Evolutionary conservation across 2,888 invertebrate genomes (phyloP), one percentile per base, ranked within the genome.

Genomic region (Tetragonula carbonaria): DNA sequence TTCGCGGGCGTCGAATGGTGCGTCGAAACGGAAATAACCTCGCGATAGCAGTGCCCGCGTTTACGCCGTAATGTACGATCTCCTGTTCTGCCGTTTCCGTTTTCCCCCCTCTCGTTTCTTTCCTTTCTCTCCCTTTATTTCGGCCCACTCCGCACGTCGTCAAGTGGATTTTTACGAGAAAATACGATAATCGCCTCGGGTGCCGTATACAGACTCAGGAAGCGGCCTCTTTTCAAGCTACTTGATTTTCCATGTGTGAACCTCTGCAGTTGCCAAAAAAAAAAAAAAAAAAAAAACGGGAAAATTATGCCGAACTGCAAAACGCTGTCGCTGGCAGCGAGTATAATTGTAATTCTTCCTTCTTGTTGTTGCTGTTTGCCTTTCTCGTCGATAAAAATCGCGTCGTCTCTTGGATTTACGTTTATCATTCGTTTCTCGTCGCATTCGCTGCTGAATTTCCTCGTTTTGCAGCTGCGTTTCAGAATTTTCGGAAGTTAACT

Each of bases 21-120:
- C 67, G 65, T 82, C 82, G 74, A 73, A 85, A 89, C 88, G 74
- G 84, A 90, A 88, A 87, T 88, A 90, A 87, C 82, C 73, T 70
- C 73, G 71, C 65, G 83, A 89, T 87, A 85, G 75, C 77, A 57
- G 74, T 28, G 28, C 33, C 68, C 66, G 67, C 81, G 82, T 88
- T 88, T 83, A 82, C 74, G 66, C 38, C 72, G 68, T 89, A 87
- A 87, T 70, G 78, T 71, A 63, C 53, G 87, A 50, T 68, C 33
- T 33, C 50, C 62, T 70, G 55, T 55, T 21, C 33, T 74, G 50
- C 50, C 65, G 55, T 53, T 87, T 80, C 68, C 74, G 76, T 8
- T 78, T 57, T 78, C 33, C 68, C 33, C 68, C 59, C 53, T 8
- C 33, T 28, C 18, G 57, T 71, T 57, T 63, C 72, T 84, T 8